phyloP scores from a whole-genome alignment of 2,888 invertebrate genomes.

The Deilephila elpenor region DNA sequence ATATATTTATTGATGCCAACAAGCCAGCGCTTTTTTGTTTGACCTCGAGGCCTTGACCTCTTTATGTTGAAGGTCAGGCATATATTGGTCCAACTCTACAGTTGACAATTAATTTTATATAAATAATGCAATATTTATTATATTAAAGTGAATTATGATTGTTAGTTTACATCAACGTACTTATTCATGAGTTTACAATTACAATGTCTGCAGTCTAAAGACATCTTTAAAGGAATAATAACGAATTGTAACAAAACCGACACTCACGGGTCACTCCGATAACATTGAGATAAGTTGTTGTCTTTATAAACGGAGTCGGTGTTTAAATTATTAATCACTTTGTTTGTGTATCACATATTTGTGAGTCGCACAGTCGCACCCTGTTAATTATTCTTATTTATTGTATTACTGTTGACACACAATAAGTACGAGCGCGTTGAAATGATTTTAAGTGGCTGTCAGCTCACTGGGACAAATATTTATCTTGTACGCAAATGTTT shows the following conservation, averaged over 20 bases:
- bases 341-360: conserved; percentile 3
- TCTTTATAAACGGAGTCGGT: not conserved
- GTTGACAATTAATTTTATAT: too few species aligned
- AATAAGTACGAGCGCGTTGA: not conserved
- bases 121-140: too few species aligned
- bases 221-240: conserved; percentile 11
- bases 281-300: conserved; percentile 11
- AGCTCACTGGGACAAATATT: too few species aligned
- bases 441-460: too few species aligned
- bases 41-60: too few species aligned
- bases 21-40: too few species aligned
- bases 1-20: too few species aligned
- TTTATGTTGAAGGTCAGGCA: too few species aligned
- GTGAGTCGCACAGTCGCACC: not conserved
- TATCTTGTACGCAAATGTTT: too few species aligned
- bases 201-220: not conserved
- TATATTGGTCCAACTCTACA: too few species aligned
- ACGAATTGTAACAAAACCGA: conserved; percentile 3
- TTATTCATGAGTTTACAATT: too few species aligned
- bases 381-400: not conserved
- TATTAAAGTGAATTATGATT: too few species aligned
- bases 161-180: not conserved
- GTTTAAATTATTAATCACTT: conserved; percentile 2
- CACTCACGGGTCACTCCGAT: conserved; percentile 1
- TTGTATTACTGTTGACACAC: not conserved